Conservation (phyloP, 2,113 vertebrate genomes). For the Strix uralensis region DNA sequence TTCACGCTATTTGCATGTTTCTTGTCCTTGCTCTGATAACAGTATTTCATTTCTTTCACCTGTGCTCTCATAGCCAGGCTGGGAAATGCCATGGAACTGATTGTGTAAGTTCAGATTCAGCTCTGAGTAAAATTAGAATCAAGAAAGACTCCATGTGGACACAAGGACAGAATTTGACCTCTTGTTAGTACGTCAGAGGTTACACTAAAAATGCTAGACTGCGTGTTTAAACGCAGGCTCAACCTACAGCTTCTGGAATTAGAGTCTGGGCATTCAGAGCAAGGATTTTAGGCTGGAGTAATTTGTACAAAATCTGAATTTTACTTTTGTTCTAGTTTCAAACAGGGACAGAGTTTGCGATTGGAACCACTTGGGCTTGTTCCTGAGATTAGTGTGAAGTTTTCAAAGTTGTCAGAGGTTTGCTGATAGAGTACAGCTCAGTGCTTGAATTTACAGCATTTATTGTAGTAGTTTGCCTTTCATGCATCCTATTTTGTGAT, state of each 20-base stretch:
- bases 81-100: background rate
- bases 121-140: background rate
- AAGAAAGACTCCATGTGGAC: background rate
- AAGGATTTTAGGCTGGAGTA: background rate
- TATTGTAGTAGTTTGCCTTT: background rate
- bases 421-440: background rate
- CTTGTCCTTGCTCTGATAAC: fast-evolving
- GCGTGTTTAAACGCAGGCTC: background rate
- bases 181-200: background rate
- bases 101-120: background rate
- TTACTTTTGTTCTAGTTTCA: background rate
- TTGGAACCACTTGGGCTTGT: background rate
- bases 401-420: background rate
- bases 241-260: background rate
- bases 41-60: background rate
- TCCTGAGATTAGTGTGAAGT: background rate
- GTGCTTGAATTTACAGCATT: too few relatives aligned
- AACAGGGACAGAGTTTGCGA: background rate
- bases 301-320: background rate
- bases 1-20: fast-evolving
- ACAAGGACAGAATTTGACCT: background rate
- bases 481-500: background rate
- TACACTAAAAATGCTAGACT: background rate
- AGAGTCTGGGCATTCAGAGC: background rate
- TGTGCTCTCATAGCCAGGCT: background rate